Conservation (phyloP, 2,113 vertebrate species). For the Pluvianellus socialis region DNA sequence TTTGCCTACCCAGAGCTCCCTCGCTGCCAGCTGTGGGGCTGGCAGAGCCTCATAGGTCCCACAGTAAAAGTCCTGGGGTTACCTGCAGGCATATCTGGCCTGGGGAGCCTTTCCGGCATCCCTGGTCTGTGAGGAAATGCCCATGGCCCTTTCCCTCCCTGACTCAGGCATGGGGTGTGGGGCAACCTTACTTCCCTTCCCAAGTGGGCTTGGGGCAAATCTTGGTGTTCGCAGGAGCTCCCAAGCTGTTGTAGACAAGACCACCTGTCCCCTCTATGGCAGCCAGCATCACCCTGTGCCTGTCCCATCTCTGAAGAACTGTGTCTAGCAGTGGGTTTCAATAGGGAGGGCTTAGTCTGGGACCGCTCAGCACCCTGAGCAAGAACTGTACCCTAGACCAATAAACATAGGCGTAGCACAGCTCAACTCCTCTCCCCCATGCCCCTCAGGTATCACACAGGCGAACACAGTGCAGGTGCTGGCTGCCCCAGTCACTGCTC, state of each 20-base stretch:
- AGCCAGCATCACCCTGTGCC: neutral
- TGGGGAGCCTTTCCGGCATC: too few relatives aligned
- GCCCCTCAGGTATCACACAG: neutral
- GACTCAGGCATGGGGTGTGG: too few relatives aligned
- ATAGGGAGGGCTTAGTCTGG: constrained; percentile 55
- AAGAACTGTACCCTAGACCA: constrained; percentile 63
- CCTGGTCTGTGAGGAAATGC: neutral
- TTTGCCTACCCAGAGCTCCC: neutral
- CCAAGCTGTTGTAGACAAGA: neutral
- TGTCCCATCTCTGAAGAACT: neutral
- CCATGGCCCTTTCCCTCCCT: neutral
- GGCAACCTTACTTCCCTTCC: neutral
- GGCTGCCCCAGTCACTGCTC: too few relatives aligned
- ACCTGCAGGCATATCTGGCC: neutral
- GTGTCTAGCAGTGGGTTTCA: too few relatives aligned
- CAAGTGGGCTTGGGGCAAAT: too few relatives aligned
- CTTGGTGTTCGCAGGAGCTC: neutral
- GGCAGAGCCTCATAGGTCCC: accelerated
- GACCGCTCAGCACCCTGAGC: constrained; percentile 67
- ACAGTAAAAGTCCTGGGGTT: neutral
- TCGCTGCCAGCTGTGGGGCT: neutral
- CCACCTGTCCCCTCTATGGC: neutral
- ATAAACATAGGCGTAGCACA: neutral
- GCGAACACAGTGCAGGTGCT: too few relatives aligned
- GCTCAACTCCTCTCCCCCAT: neutral